Base-by-base conservation (phyloP, 2,797 vertebrate species). In the Premnoplex brunnescens region DNA sequence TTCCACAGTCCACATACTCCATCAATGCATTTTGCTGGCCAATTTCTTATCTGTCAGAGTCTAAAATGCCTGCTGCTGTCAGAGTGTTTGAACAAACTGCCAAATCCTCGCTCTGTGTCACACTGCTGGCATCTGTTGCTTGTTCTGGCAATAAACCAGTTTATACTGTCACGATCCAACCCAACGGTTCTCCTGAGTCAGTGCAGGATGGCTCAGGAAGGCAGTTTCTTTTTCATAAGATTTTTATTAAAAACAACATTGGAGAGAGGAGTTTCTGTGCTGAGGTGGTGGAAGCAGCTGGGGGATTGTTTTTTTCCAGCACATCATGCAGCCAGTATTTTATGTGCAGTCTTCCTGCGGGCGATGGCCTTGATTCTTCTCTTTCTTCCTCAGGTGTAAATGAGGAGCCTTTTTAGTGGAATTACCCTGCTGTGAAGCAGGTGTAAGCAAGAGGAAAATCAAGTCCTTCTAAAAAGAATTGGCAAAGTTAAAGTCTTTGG, bases 1-100 rank as follows among this genome's bases (percentile, higher is more conserved):
- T 77, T 93, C 86, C 9, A 4, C 79, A 95, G 76, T 77, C 74
- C 71, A 83, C 60, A 55, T 74, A 78, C 68, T 95, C 89, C 52
- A 89, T 95, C 92, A 93, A n/a, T 84, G 91, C 51, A 73, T 96
- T 97, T 97, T 94, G 64, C 92, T 85, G 64, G 89, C 95, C 93
- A 95, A 88, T 97, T 96, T 96, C 94, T 95, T 96, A 96, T 96
- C 84, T 95, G 93, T 91, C 21, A 48, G 93, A 91, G 90, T 94
- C 89, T 96, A 89, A 97, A 96, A 91, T 88, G 91, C 95, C 77
- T 96, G 91, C 89, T 95, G 82, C 85, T 95, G 95, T 95, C 94
- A 95, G 77, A 91, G 58, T 48, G 66, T 95, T 97, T 95, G 92
- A 95, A 93, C 74, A 95, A 96, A 96, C 93, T 96, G 97, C 96